phyloP scores from a whole-genome alignment of 2,113 vertebrate species.

The Propithecus coquereli region DNA sequence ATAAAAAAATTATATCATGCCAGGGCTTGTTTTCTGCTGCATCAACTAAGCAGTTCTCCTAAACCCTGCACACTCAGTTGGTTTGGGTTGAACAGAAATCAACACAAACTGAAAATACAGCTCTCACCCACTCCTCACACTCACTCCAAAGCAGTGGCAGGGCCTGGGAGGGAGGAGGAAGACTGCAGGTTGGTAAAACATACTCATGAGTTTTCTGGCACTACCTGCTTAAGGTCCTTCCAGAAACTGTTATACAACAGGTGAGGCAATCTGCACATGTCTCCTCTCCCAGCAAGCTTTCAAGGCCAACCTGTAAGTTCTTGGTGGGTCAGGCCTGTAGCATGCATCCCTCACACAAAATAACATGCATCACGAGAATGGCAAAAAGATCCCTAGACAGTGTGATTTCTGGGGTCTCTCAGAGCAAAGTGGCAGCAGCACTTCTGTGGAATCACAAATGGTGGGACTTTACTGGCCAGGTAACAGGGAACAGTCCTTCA shows the following conservation, averaged over 20 bases:
- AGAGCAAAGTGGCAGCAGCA: neutral
- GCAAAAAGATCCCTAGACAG: too few relatives aligned
- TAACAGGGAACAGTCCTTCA: accelerated
- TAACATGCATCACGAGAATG: accelerated
- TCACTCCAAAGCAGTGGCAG: neutral
- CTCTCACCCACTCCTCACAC: accelerated
- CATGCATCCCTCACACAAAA: accelerated
- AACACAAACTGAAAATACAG: accelerated
- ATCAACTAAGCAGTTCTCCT: neutral
- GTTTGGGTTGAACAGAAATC: neutral
- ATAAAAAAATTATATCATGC: accelerated
- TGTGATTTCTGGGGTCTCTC: neutral
- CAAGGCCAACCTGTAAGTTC: neutral
- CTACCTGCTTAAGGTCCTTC: neutral
- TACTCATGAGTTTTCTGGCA: neutral
- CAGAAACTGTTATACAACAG: neutral
- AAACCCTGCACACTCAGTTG: accelerated
- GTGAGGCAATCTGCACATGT: neutral
- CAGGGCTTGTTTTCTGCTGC: neutral
- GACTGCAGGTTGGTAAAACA: neutral
- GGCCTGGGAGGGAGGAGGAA: neutral
- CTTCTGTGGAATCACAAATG: neutral
- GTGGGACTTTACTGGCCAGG: accelerated
- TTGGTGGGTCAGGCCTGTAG: accelerated
- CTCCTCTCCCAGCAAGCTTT: neutral